phyloP scores from a whole-genome alignment of 2,888 invertebrate genomes.

The Cosmorhoe ocellata region DNA sequence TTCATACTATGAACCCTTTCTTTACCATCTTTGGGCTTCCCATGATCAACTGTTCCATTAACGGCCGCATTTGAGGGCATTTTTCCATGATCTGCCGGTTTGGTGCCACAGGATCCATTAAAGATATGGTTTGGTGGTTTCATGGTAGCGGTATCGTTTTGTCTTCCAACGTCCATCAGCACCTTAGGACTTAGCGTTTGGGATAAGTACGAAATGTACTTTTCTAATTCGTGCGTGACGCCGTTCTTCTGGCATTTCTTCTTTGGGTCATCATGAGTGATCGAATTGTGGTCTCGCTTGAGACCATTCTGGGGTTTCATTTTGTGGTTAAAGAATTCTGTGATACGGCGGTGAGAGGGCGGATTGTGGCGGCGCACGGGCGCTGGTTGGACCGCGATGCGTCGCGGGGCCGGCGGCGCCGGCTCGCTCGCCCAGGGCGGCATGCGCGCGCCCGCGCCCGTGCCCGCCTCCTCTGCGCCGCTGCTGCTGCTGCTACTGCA shows the following conservation, averaged over 20 bases:
- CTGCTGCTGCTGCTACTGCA: conserved; percentile 76
- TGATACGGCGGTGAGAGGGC: conserved; percentile 89
- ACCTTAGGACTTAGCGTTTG: conserved; percentile 77
- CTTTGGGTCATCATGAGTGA: conserved; percentile 63
- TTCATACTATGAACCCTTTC: conserved; percentile 61
- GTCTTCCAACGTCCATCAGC: conserved; percentile 69
- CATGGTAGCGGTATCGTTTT: conserved; percentile 48
- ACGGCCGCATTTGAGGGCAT: conserved; percentile 41
- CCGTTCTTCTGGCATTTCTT: conserved; percentile 75
- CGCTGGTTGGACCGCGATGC: conserved; percentile 66
- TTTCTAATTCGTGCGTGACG: conserved; percentile 73
- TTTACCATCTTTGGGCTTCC: conserved; percentile 54
- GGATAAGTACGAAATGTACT: conserved; percentile 76
- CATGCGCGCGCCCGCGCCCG: conserved; percentile 69
- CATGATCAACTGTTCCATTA: conserved; percentile 58
- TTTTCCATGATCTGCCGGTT: conserved; percentile 55
- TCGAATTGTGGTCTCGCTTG: conserved; percentile 66
- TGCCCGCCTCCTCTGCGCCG: conserved; percentile 73
- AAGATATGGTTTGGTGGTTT: conserved; percentile 41
- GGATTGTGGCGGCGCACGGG: conserved; percentile 60
- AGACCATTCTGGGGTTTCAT: conserved; percentile 86
- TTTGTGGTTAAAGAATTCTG: conserved; percentile 92
- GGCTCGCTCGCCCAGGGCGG: conserved; percentile 78
- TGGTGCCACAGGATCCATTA: conserved; percentile 47
- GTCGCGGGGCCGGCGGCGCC: conserved; percentile 72